Base-by-base conservation (phyloP, 2,888 invertebrate species). In the Eristalinus aeneus region DNA sequence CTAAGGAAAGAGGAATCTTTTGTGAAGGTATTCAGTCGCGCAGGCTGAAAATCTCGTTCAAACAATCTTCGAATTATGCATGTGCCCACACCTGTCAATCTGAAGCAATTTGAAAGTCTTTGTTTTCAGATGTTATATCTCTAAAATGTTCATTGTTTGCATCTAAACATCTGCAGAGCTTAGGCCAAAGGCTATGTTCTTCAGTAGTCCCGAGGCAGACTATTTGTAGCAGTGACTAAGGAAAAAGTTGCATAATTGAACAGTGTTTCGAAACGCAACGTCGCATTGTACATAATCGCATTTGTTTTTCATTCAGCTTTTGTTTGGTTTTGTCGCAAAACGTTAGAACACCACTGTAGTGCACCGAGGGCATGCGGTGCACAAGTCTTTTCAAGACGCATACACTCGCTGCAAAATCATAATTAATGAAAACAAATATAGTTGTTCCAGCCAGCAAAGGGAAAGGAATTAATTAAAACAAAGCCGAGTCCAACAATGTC, bases 381-480 rank as follows among this genome's bases (percentile, higher is more conserved):
- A 46, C 8, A 46, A 46, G 16, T 46, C 46, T 16, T 16, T 46
- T 46, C 46, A 46, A 16, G 46, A 16, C 46, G 16, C 5, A 8
- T 16, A 22, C 56, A 56, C 56, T 27, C 23, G 23, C 54, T 56
- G 60, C 36, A 64, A 75, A 75, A 68, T 80, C 72, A 80, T 85
- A 85, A 76, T 81, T 85, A 80, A 81, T 73, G 23, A 69, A 67
- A 67, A 71, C 63, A 76, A 75, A 61, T 32, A 75, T 22, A 34
- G 46, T 68, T 63, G 74, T 71, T 61, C 16, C 56, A 16, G 16
- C 46, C 46, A 46, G 46, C 46, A 46, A 46, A 46, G 16, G 46
- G 16, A 60, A 81, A 76, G 64, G 69, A 77, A 81, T 80, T 76
- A 68, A 76, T 64, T 60, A 73, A 80, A 68, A 67, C 64, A 75